Evolutionary conservation across 2,113 vertebrate genomes (phyloP).

Genomic region (Otocyon megalotis): DNA sequence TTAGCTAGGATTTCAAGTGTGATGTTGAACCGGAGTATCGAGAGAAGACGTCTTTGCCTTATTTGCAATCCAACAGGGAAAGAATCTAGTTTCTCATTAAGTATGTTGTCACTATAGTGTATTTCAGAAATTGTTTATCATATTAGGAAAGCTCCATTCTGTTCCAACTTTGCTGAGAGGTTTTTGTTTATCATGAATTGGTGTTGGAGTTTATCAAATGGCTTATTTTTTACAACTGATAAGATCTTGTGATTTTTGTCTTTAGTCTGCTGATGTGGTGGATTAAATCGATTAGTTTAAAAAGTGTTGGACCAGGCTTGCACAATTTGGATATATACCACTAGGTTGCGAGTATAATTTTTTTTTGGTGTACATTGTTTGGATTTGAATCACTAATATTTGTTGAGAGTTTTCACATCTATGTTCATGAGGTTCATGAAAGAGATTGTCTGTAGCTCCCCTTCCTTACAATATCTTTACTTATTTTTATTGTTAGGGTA

Average conservation of each 20-base stretch:
- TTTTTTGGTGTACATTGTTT: neutral
- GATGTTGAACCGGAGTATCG: neutral
- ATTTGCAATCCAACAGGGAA: neutral
- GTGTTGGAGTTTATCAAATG: neutral
- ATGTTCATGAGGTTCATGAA: neutral
- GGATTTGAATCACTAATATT: neutral
- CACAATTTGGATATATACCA: neutral
- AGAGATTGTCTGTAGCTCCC: neutral
- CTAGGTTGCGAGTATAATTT: neutral
- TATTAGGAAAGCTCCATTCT: neutral
- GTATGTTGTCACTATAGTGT: neutral
- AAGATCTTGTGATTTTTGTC: neutral
- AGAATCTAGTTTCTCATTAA: neutral
- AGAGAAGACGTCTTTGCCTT: neutral
- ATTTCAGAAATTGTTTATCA: neutral
- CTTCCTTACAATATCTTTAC: neutral
- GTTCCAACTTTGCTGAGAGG: neutral
- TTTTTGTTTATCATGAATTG: neutral
- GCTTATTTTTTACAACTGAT: neutral
- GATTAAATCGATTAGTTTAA: neutral
- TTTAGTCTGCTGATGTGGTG: neutral
- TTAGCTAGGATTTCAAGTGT: neutral
- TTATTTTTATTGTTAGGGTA: neutral
- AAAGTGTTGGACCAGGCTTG: neutral
- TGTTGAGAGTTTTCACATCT: neutral